These are phyloP conservation scores for Hemibagrus wyckioides DNA, from an alignment of 2,113 vertebrate genomes.

Conservation along the genomic window DNA sequence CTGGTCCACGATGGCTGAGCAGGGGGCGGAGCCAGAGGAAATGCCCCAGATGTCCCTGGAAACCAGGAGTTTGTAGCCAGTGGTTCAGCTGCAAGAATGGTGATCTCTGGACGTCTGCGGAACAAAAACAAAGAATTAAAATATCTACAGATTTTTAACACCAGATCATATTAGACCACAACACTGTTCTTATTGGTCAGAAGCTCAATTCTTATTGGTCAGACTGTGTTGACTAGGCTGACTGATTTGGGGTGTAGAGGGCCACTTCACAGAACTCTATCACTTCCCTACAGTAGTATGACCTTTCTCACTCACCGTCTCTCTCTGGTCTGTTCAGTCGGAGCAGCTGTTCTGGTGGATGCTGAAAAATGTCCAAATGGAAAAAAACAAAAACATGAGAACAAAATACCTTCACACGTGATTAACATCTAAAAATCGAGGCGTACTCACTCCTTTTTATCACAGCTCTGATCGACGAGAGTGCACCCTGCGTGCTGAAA, in stretches of 20 bases:
- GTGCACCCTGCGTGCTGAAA: conserved; percentile 79
- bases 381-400: conserved; percentile 26
- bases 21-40: conserved; percentile 77
- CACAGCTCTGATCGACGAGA: conserved; percentile 83
- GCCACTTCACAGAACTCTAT: background rate
- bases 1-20: conserved; percentile 85
- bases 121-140: background rate
- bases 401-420: background rate
- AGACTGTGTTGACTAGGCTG: background rate
- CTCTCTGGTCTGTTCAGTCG: conserved; percentile 44
- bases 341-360: conserved; percentile 43
- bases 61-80: conserved; percentile 87
- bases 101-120: conserved; percentile 91
- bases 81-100: conserved; percentile 92
- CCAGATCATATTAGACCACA: too few relatives aligned
- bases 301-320: conserved; percentile 40
- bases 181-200: background rate
- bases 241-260: background rate
- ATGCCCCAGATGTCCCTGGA: conserved; percentile 74
- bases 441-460: conserved; percentile 85
- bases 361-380: conserved; percentile 17
- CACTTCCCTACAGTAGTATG: background rate
- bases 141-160: background rate
- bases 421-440: background rate
- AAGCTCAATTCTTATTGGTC: background rate